A percentile compares a stretch with the other conserved stretches of the same genome.
These are phyloP conservation scores for Taenaris catops DNA, from an alignment of 2,888 invertebrate species.

Conservation along the genomic window DNA sequence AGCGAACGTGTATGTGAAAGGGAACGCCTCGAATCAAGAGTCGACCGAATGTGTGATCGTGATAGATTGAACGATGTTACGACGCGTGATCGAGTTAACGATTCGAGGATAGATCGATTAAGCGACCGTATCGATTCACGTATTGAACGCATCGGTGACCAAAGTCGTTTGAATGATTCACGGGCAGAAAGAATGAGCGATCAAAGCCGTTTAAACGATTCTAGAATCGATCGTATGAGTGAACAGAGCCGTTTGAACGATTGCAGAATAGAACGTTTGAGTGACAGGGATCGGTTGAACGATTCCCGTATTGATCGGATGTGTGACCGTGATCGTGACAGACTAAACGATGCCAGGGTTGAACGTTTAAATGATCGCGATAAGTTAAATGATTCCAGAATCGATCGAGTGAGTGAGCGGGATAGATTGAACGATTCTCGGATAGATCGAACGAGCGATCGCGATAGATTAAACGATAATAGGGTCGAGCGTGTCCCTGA, in stretches of 20 bases:
- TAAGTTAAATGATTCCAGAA: constrained; percentile 26
- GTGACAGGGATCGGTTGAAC: constrained; percentile 22
- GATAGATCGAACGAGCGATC: constrained; percentile 23
- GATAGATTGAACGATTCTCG: constrained; percentile 28
- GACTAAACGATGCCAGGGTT: constrained; percentile 26
- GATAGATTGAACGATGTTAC: constrained; percentile 27
- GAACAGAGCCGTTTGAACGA: constrained; percentile 24
- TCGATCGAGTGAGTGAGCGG: constrained; percentile 23
- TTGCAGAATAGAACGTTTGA: constrained; percentile 19
- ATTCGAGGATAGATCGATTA: constrained; percentile 25
- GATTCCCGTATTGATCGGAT: constrained; percentile 23
- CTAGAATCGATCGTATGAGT: constrained; percentile 20
- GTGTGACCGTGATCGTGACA: constrained; percentile 21
- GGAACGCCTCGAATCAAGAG: constrained; percentile 19
- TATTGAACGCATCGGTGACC: constrained; percentile 27
- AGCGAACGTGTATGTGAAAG: constrained; percentile 12
- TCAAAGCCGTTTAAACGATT: constrained; percentile 24
- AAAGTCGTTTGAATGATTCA: constrained; percentile 27
- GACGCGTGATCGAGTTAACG: constrained; percentile 25
- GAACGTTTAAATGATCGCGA: constrained; percentile 26
- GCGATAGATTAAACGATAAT: constrained; percentile 25
- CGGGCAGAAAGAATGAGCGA: constrained; percentile 28
- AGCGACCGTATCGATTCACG: constrained; percentile 27
- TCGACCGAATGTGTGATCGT: constrained; percentile 20
- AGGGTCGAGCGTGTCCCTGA: constrained; percentile 31